Evolutionary conservation across 1,140 invertebrate species (phyloP), one percentile per base, ranked within the genome.

Genomic region (Drosophila orosa): DNA sequence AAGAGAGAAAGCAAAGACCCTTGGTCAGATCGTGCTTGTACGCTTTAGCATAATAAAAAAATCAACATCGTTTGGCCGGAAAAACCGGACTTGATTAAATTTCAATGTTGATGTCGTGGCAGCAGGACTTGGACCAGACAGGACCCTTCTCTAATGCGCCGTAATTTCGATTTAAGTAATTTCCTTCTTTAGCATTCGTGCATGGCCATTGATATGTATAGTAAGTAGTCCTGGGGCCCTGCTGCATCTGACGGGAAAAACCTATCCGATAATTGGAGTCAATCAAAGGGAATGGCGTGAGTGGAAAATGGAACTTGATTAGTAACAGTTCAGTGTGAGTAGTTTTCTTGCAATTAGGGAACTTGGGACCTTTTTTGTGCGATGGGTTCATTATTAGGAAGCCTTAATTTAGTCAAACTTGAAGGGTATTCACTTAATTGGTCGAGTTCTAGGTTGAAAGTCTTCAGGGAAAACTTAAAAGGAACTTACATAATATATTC

Each of bases 41-140:
- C 83, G 61, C 78, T 90, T 90, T 90, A 90, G 82, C 82, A 90
- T 90, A 90, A 79, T 81, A 90, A 90, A 90, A 81, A 84, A 86
- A 79, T 66, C 69, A 72, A 65, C 63, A 56, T 68, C 63, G 72
- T 63, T 48, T 84, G 80, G 57, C 66, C 80, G 80, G 80, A 84
- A 83, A 79, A 85, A 71, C 67, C 81, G 74, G 72, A 90, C 81
- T 90, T 90, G 87, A 90, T 90, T 90, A 90, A 84, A 84, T 90
- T 89, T 78, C 83, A 80, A 73, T 87, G 72, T 74, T 63, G 76
- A 81, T 66, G 63, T 73, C 73, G 47, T 76, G 73, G 42, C 54
- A 47, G 42, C 54, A 47, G 61, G 73, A 67, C 73, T 40, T 12
- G 37, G 48, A 55, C 58, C 25, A 42, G 45, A 59, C 25, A 37